Conservation (phyloP, 2,113 vertebrate species). For the Blennius ocellaris region DNA sequence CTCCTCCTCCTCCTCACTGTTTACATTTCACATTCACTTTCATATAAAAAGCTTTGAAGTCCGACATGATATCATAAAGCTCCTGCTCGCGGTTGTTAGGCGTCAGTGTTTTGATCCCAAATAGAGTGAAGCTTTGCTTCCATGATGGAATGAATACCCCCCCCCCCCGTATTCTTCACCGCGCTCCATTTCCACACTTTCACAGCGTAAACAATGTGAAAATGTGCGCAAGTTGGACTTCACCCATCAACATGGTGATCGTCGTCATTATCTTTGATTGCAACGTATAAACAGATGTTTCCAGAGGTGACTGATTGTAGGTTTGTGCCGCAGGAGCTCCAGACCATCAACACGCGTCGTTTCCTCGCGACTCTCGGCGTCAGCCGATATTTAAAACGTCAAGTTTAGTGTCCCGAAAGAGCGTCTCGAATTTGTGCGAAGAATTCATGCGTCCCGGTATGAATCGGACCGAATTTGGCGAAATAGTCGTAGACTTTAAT, state of each 20-base stretch:
- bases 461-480: too few relatives aligned
- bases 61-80: not conserved
- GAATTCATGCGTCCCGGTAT: not conserved
- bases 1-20: not conserved
- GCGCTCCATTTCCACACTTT: too few relatives aligned
- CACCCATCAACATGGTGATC: too few relatives aligned
- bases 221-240: too few relatives aligned
- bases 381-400: not conserved
- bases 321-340: not conserved
- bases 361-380: not conserved
- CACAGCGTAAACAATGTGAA: too few relatives aligned
- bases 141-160: not conserved
- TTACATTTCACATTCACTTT: conserved; percentile 13
- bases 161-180: too few relatives aligned
- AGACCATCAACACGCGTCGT: too few relatives aligned
- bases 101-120: not conserved
- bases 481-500: too few relatives aligned
- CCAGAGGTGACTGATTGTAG: not conserved
- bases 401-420: not conserved
- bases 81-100: not conserved
- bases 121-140: not conserved
- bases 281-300: not conserved
- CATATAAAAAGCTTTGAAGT: not conserved
- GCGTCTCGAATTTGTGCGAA: not conserved
- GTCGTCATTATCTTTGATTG: too few relatives aligned